These are phyloP conservation scores for Busseola fusca DNA, from an alignment of 2,888 invertebrate genomes.

Conservation along the genomic window DNA sequence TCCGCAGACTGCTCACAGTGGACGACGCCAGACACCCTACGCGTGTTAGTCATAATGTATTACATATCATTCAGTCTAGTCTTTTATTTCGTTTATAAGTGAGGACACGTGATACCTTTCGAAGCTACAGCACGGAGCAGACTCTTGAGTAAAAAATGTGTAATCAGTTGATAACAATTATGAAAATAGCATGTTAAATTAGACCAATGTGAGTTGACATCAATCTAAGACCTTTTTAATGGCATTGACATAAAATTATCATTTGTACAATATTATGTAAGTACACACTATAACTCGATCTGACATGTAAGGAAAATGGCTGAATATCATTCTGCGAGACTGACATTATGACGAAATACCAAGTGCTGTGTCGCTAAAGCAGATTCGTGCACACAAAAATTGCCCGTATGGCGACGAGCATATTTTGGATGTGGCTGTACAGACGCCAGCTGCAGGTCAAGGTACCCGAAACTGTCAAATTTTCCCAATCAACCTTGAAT, in stretches of 20 bases:
- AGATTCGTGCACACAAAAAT: not conserved
- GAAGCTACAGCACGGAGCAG: not conserved
- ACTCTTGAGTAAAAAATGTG: not conserved
- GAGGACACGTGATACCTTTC: not conserved
- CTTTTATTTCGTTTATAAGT: not conserved
- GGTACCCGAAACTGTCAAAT: no score
- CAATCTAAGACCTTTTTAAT: not conserved
- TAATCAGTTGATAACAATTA: not conserved
- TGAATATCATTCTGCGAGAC: not conserved
- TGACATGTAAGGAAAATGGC: not conserved
- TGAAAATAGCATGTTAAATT: not conserved
- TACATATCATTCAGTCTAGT: not conserved
- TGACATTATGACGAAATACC: not conserved
- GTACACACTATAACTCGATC: not conserved
- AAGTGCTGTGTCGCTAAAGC: not conserved
- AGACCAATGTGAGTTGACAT: not conserved
- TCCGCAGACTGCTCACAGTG: slow-evolving; percentile 77
- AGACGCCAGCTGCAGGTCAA: no score
- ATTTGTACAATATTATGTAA: not conserved
- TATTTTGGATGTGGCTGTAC: not conserved
- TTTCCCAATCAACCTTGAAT: no score
- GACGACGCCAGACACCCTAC: slow-evolving; percentile 71
- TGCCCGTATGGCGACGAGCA: not conserved
- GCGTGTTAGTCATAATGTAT: slow-evolving; percentile 23
- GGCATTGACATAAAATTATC: not conserved